Evolutionary conservation across 1,140 invertebrate genomes (phyloP), one percentile per base, ranked within the genome.

Genomic region (Drosophila tsacasi): DNA sequence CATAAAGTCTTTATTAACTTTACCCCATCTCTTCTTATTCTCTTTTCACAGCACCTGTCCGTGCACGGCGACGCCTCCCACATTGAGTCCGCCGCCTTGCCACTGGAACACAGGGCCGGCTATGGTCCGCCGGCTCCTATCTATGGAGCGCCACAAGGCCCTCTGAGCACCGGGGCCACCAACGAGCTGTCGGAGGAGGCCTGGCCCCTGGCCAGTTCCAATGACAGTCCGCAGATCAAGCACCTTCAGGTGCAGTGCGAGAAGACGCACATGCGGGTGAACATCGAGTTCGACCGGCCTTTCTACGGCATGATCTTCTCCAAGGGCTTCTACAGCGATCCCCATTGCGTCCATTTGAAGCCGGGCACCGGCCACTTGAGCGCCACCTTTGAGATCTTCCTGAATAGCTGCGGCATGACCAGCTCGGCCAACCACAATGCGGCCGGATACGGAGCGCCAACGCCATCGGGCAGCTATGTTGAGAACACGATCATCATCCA

Each of bases 231-330:
- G 2, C 97, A 98, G 92, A 98, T 98, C 77, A 97, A 97, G 91
- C 96, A 97, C 84, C 93, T 98, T 32, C 97, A 99, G 93, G 98
- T 99, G 46, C 97, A 98, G 92, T 99, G 98, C 93, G 98, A 98
- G 93, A 99, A 98, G 93, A 98, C 97, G 44, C 96, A 98, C 90
- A 99, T 99, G 98, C 94, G 97, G 30, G 97, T 98, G 9, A 98
- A 97, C 93, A 97, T 99, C 80, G 97, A 98, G 92, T 98, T 99
- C 93, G 98, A 98, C 92, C 94, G 97, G 32, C 97, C 98, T 0
- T 99, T 99, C 94, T 98, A 98, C 93, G 98, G 98, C 6, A 98
- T 98, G 96, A 98, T 99, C 76, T 99, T 99, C 94, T 98, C 97
- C 59, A 98, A 98, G 93, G 97, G 96, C 37, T 97, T 96, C 94